Evolutionary conservation across 2,113 vertebrate species (phyloP), one percentile per base, ranked within the genome.

Genomic region (Morone saxatilis): DNA sequence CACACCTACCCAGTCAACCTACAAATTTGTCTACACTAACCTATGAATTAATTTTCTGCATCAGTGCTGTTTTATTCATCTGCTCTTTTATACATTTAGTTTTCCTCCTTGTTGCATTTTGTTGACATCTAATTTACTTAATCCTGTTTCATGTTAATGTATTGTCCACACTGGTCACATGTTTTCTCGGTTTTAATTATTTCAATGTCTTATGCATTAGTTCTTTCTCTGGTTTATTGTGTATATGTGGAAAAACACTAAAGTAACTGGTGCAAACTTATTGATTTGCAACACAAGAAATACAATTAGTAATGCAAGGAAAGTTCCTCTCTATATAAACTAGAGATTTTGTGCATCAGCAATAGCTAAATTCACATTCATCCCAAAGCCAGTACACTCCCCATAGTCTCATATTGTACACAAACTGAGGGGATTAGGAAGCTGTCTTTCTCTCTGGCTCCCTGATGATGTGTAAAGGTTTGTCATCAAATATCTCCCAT

Each of bases 401-500:
- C 43, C 13, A 13, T 65, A n/a, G 10, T 76, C 53, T 67, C 7
- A 36, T 7, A 6, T 31, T 31, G 22, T 31, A 25, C 75, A 71
- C 81, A 81, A 63, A 65, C 48, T 9, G 40, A 60, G 31, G 40
- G 78, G 65, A 53, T 76, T 45, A 50, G 59, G 62, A 22, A 73
- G 7, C 25, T 14, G 56, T 41, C 61, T 60, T 57, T 72, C 61
- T 78, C 38, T 63, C 41, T 1, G 10, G 22, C 60, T 78, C 86
- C 60, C 86, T 16, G 56, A 65, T 59, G 86, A 85, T 31, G 25
- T 67, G 71, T 70, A 71, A 90, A 87, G 83, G 80, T 89, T 88
- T 86, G 79, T 87, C 79, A 86, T 91, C 87, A 89, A 88, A 90
- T 71, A 90, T 71, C 79, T 65, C 80, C 78, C 83, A 81, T 85